These are phyloP conservation scores for Colistium nudipinnis DNA, from an alignment of 2,113 vertebrate genomes.

Conservation along the genomic window DNA sequence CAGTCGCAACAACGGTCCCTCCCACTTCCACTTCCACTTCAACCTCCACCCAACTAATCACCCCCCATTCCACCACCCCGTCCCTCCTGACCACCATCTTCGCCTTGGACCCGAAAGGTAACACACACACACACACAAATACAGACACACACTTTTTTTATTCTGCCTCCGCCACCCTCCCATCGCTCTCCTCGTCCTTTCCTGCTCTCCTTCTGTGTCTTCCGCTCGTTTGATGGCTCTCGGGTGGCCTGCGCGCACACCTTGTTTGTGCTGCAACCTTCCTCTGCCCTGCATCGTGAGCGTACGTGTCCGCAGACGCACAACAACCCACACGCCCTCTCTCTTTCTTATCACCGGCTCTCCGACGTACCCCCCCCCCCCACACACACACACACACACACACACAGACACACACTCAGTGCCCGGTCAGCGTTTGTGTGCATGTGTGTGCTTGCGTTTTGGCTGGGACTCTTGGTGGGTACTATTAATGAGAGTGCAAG, in stretches of 20 bases:
- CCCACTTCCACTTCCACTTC: slow-evolving; percentile 67
- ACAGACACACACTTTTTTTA: neutral
- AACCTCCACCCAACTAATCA: slow-evolving; percentile 59
- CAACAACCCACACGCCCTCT: slow-evolving; percentile 46
- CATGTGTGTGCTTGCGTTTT: slow-evolving; percentile 21
- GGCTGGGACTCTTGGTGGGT: slow-evolving; percentile 14
- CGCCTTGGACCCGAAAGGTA: slow-evolving; percentile 66
- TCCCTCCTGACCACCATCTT: slow-evolving; percentile 46
- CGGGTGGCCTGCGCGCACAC: slow-evolving; percentile 31
- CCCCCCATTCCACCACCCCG: slow-evolving; percentile 64
- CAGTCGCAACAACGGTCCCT: slow-evolving; percentile 70
- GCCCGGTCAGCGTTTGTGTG: slow-evolving; percentile 63
- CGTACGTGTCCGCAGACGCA: slow-evolving; percentile 29
- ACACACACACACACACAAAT: slow-evolving; percentile 40
- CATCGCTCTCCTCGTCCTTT: slow-evolving; percentile 41
- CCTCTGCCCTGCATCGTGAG: slow-evolving; percentile 51
- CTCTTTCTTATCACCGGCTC: slow-evolving; percentile 59
- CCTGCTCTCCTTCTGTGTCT: slow-evolving; percentile 52
- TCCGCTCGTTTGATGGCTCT: slow-evolving; percentile 44
- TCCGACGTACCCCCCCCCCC: slow-evolving; percentile 54
- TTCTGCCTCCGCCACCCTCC: slow-evolving; percentile 20
- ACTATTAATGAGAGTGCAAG: slow-evolving; percentile 62
- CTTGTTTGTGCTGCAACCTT: slow-evolving; percentile 53
- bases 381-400: too few relatives aligned
- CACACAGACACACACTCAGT: slow-evolving; percentile 35